Evolutionary conservation across 2,113 vertebrate species (phyloP), one percentile per base, ranked within the genome.

Genomic region (Trichechus manatus): DNA sequence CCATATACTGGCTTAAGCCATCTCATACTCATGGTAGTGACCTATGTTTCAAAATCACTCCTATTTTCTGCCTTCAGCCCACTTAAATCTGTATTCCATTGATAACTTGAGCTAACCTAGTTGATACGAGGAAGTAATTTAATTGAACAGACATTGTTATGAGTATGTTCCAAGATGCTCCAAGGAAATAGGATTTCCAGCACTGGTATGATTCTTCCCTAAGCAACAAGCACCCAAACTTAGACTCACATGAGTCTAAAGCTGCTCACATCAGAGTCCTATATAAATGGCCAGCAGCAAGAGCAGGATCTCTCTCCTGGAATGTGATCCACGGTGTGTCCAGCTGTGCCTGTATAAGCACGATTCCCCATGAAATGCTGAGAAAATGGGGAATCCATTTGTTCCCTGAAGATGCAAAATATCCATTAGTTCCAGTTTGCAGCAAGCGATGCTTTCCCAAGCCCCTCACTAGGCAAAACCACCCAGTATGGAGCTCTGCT

Each of bases 371-470:
- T 0, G 33, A 59, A 13, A 2, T 80, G 19, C 70, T 82, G 25
- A 88, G 87, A 93, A 87, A 75, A 56, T 64, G 8, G 63, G 27
- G 61, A 44, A 39, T 74, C 3, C 15, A 3, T 74, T 80, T 77
- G 29, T 44, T 19, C 87, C 81, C 36, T 39, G 63, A 17, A 33
- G 39, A 29, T 91, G 9, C 19, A 53, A 59, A 94, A 89, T 95
- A 53, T 56, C 29, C 74, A 33, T 85, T 92, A 47, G 47, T 56
- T 95, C 75, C 33, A 39, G 10, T 91, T 59, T 74, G 20, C 14
- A 83, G 33, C 9, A 77, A 22, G 39, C 44, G 17, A 64, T 94
- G 78, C 63, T 92, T 97, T 82, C 27, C 53, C 77, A 68, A 91
- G 64, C 27, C 42, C 70, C 81, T 88, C 0, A 0, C 17, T 82